Base-by-base conservation (phyloP, 2,797 vertebrate species). In the Enteromius mattozi region DNA sequence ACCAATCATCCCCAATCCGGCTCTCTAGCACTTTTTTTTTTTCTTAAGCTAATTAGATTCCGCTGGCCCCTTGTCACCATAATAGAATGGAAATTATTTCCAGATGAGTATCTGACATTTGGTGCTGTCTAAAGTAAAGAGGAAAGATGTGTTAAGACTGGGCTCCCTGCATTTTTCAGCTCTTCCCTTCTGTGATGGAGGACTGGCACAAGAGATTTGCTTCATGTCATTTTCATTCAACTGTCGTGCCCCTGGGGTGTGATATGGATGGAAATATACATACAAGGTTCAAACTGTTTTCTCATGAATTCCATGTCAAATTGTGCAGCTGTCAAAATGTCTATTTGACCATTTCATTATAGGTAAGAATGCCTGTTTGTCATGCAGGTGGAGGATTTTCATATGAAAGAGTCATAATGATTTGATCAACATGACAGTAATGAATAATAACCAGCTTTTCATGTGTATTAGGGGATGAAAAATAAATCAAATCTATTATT, bases 61-160 rank as follows among this genome's bases (percentile, higher is more conserved):
- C 89, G 86, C 87, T 88, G 91, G 91, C 87, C 87, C 87, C 72
- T 83, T 92, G 92, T 93, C 93, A 89, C 92, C 72, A 86, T 88
- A 91, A 90, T 90, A 91, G 93, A 92, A 94, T 93, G 92, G 92
- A 95, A 94, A 94, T 94, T 87, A 95, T 94, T 94, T 94, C 89
- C 90, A 94, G 93, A 94, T 94, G 92, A 94, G 90, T 93, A 95
- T 94, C 93, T 94, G 93, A 92, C 92, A 92, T 93, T 93, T 93
- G 89, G 89, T 85, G 84, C 92, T 86, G 88, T 90, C 88, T 88
- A 35, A 88, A 88, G 92, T 89, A 92, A 92, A 91, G 91, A 91
- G 59, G 66, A 76, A 65, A 16, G 83, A 88, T 85, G 70, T 89
- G 88, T 84, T 85, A 89, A 83, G 78, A 45, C 68, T 35, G 21